Conservation (phyloP, 2,113 vertebrate genomes). For the Pelobates fuscus region DNA sequence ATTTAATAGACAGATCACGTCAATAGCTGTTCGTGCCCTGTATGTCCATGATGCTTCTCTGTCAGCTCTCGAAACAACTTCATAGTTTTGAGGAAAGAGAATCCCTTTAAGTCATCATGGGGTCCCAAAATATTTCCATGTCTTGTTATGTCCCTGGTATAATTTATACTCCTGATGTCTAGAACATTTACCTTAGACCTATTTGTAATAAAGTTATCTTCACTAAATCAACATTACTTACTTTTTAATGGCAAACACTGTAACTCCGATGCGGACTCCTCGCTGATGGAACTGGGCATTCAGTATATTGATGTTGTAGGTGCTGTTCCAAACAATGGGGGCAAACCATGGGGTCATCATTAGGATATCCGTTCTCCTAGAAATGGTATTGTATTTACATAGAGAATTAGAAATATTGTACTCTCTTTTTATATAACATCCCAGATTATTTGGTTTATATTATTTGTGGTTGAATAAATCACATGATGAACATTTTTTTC, state of each 20-base stretch:
- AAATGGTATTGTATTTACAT: background rate
- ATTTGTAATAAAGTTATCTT: too few species aligned
- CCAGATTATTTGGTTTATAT: too few species aligned
- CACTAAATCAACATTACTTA: too few species aligned
- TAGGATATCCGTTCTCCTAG: constrained; percentile 40
- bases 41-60: too few species aligned
- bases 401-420: background rate
- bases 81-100: too few species aligned
- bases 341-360: constrained; percentile 41
- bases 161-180: too few species aligned
- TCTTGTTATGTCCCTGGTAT: background rate
- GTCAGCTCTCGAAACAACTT: too few species aligned
- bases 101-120: too few species aligned
- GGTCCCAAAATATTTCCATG: background rate
- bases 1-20: too few species aligned
- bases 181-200: too few species aligned
- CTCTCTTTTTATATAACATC: too few species aligned
- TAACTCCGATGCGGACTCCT: constrained; percentile 36
- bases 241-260: constrained; percentile 48
- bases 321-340: constrained; percentile 46
- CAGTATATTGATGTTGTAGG: constrained; percentile 41
- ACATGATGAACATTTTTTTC: background rate
- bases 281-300: constrained; percentile 28
- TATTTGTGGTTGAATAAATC: background rate
- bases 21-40: too few species aligned